A percentile compares a stretch with the other conserved stretches of the same genome.
phyloP scores from a whole-genome alignment of 2,888 invertebrate genomes.

The Tinea semifulvella region DNA sequence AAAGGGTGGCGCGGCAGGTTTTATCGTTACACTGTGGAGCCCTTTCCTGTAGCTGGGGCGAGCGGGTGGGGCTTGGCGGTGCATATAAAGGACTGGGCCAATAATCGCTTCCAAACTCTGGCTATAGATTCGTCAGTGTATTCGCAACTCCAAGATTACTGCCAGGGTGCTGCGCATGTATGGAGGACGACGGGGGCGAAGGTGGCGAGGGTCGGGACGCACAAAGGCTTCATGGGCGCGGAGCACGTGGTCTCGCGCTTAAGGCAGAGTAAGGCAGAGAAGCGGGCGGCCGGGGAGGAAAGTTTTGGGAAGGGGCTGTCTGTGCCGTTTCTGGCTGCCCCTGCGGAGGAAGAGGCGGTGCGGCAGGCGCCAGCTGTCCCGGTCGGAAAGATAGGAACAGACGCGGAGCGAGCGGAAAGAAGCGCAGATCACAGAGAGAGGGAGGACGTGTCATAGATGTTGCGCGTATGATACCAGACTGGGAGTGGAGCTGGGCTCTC shows the following conservation, averaged over 20 bases:
- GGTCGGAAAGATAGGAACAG: background rate
- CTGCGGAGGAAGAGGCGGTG: background rate
- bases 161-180: background rate
- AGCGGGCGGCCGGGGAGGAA: too few species aligned
- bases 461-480: background rate
- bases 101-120: background rate
- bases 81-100: background rate
- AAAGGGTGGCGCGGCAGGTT: background rate
- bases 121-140: background rate
- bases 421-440: background rate
- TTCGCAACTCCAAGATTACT: background rate
- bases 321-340: too few species aligned
- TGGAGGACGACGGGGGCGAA: background rate
- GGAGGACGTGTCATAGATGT: background rate
- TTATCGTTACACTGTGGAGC: too few species aligned
- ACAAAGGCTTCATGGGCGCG: background rate
- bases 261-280: too few species aligned
- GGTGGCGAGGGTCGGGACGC: background rate
- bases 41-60: too few species aligned
- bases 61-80: too few species aligned
- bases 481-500: background rate
- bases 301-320: too few species aligned
- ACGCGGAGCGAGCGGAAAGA: background rate
- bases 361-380: too few species aligned
- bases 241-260: too few species aligned